phyloP scores from a whole-genome alignment of 2,113 vertebrate species.

The Melanostigma gelatinosum region DNA sequence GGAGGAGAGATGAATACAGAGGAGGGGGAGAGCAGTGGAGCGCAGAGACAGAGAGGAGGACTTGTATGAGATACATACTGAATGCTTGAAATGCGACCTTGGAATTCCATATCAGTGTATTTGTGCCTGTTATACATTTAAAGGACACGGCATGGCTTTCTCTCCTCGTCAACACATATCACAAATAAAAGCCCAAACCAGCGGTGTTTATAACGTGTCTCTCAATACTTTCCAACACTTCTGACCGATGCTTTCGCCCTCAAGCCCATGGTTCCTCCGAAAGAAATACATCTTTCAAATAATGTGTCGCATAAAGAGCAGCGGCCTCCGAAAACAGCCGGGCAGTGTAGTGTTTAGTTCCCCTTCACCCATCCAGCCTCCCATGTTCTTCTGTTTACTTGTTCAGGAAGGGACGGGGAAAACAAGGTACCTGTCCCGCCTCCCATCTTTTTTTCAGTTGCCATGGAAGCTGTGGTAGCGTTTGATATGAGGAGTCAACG shows the following conservation, averaged over 20 bases:
- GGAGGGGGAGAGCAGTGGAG: slow-evolving; percentile 62
- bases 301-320: not conserved
- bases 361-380: not conserved
- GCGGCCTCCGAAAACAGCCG: not conserved
- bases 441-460: not conserved
- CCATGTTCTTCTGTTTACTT: not conserved
- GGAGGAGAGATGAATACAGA: slow-evolving; percentile 72
- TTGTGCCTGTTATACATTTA: slow-evolving; percentile 16
- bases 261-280: not conserved
- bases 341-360: not conserved
- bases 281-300: not conserved
- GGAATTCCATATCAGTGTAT: slow-evolving; percentile 56
- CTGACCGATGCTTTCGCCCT: not conserved
- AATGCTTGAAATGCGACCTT: slow-evolving; percentile 72
- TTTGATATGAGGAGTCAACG: not conserved
- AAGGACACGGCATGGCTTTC: not conserved
- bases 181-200: not conserved
- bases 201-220: not conserved
- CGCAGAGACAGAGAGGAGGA: slow-evolving; percentile 54
- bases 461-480: not conserved
- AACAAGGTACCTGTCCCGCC: not conserved
- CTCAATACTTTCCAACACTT: not conserved
- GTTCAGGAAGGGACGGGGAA: not conserved
- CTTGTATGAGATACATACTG: slow-evolving; percentile 62
- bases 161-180: not conserved